phyloP scores from a whole-genome alignment of 2,888 invertebrate species.

The Temnothorax unifasciatus region DNA sequence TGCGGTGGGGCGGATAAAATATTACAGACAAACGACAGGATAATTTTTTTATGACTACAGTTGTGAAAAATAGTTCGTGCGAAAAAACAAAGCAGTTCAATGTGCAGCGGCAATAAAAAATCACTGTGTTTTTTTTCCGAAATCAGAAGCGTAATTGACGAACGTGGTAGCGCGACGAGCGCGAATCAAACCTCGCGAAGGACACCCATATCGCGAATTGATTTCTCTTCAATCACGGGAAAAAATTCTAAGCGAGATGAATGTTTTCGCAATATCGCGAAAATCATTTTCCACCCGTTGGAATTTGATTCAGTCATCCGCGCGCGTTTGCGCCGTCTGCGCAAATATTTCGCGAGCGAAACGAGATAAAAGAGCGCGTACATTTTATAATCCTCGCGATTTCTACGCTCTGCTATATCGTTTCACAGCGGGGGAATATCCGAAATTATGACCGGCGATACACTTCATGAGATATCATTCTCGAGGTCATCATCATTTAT shows the following conservation, averaged over 20 bases:
- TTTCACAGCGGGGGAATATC: not conserved
- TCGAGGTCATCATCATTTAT: constrained; percentile 23
- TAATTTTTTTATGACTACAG: not conserved
- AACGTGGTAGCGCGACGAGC: constrained; percentile 20
- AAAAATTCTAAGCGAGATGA: constrained; percentile 53
- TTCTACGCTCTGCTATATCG: not conserved
- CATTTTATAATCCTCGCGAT: constrained; percentile 36
- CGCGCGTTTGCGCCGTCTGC: not conserved
- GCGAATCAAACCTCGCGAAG: constrained; percentile 40
- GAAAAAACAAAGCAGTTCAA: constrained; percentile 1
- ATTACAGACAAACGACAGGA: not conserved
- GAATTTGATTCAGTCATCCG: constrained; percentile 39
- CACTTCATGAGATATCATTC: not conserved
- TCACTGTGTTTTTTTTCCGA: not conserved
- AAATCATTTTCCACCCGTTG: constrained; percentile 45
- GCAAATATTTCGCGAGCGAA: constrained; percentile 50
- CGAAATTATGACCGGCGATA: not conserved
- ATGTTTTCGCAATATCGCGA: constrained; percentile 53
- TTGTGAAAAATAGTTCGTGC: not conserved
- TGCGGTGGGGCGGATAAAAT: not conserved
- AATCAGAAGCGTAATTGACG: constrained; percentile 42
- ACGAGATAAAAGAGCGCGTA: constrained; percentile 29
- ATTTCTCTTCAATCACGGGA: constrained; percentile 54
- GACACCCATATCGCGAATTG: constrained; percentile 44
- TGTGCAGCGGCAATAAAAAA: constrained; percentile 17